phyloP scores from a whole-genome alignment of 2,888 invertebrate species.

The Pristionchus japonicus region DNA sequence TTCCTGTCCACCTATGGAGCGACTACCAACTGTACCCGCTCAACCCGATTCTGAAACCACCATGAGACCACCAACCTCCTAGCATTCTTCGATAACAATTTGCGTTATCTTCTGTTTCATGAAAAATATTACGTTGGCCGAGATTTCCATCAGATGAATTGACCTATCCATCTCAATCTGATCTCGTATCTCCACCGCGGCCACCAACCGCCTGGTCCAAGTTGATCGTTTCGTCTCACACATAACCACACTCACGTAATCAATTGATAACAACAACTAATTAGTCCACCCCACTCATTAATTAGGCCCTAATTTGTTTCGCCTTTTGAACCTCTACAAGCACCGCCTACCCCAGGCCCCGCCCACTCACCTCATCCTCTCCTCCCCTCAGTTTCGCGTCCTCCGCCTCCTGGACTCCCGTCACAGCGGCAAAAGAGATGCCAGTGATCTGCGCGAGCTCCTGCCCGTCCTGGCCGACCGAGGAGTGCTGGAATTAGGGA shows the following conservation, averaged over 20 bases:
- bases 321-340: not conserved
- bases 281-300: too few relatives aligned
- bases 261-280: too few relatives aligned
- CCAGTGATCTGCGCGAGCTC: slow-evolving; percentile 44
- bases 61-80: too few relatives aligned
- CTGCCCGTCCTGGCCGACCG: slow-evolving; percentile 28
- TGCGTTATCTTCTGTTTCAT: too few relatives aligned
- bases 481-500: not conserved
- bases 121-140: too few relatives aligned
- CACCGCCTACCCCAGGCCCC: slow-evolving; percentile 11
- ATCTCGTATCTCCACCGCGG: not conserved
- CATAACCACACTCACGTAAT: not conserved
- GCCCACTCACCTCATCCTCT: slow-evolving; percentile 76
- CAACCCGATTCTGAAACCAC: too few relatives aligned
- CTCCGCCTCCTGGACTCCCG: slow-evolving; percentile 61
- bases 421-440: slow-evolving; percentile 61
- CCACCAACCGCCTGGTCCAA: not conserved
- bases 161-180: not conserved
- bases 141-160: too few relatives aligned
- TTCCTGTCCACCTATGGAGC: too few relatives aligned
- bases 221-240: not conserved
- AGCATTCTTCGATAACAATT: too few relatives aligned
- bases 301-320: too few relatives aligned
- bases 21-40: too few relatives aligned
- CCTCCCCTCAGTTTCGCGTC: slow-evolving; percentile 56